Percentiles rank a stretch among this genome's conserved stretches.
Evolutionary conservation across 2,888 invertebrate genomes (phyloP).

Genomic region (Cephus runcator): DNA sequence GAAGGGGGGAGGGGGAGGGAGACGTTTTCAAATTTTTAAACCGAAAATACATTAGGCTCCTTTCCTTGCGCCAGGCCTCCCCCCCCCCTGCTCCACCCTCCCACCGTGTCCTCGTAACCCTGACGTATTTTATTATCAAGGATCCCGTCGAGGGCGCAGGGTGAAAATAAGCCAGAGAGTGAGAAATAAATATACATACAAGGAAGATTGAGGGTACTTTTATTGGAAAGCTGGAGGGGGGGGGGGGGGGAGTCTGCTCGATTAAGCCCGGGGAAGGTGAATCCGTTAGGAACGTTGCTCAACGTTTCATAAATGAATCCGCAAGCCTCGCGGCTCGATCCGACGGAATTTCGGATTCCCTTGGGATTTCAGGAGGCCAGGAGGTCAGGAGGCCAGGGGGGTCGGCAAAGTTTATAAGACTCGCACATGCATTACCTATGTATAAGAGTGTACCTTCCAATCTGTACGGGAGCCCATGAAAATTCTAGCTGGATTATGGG

Average conservation of each 20-base stretch:
- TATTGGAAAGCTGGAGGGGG: neutral
- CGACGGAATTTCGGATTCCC: neutral
- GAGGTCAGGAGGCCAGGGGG: too few relatives aligned
- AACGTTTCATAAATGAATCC: neutral
- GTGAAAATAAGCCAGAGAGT: neutral
- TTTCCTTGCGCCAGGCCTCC: neutral
- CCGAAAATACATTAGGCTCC: neutral
- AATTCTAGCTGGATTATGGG: neutral
- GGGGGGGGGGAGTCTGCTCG: neutral
- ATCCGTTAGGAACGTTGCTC: neutral
- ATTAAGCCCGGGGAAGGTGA: neutral
- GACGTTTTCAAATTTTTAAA: too few relatives aligned
- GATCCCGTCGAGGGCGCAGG: neutral
- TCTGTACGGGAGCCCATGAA: neutral
- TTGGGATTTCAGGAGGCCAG: neutral
- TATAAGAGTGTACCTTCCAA: neutral
- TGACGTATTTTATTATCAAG: neutral
- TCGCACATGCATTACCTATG: neutral
- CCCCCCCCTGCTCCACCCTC: too few relatives aligned
- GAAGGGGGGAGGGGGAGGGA: too few relatives aligned
- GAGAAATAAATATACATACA: neutral
- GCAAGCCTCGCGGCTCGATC: neutral
- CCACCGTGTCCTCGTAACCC: neutral
- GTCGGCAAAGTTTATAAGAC: neutral
- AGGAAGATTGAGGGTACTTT: neutral